A percentile compares a stretch with the other conserved stretches of the same genome.
phyloP scores from a whole-genome alignment of 2,797 vertebrate genomes.

The Acanthurus tractus region DNA sequence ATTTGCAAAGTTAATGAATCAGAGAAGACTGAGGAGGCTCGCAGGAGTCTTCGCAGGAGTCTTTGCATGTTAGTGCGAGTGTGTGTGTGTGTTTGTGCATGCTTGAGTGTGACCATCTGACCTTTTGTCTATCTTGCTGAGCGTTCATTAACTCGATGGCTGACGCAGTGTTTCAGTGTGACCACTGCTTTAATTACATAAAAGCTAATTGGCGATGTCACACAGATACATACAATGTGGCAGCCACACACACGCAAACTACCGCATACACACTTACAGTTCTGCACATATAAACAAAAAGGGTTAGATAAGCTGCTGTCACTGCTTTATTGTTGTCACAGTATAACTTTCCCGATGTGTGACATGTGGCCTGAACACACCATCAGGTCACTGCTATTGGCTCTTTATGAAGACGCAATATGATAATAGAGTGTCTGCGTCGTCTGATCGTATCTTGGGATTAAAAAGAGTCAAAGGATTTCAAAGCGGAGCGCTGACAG shows the following conservation, averaged over 20 bases:
- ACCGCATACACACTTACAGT: not conserved
- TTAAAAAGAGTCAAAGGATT: slow-evolving; percentile 36
- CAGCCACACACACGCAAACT: slow-evolving; percentile 1
- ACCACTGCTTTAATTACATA: slow-evolving; percentile 59
- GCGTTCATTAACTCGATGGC: slow-evolving; percentile 68
- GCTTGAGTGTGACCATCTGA: slow-evolving; percentile 43
- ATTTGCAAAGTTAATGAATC: slow-evolving; percentile 14
- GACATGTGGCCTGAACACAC: not conserved
- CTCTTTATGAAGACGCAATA: not conserved
- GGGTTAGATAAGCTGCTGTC: not conserved
- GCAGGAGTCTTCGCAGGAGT: slow-evolving; percentile 4
- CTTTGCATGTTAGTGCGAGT: not conserved
- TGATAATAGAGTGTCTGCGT: not conserved
- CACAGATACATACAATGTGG: slow-evolving; percentile 10
- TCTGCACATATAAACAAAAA: not conserved
- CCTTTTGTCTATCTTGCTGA: slow-evolving; percentile 69
- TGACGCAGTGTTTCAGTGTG: slow-evolving; percentile 44
- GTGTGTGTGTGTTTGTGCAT: not conserved
- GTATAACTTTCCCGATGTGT: not conserved
- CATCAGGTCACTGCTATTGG: not conserved
- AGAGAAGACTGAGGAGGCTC: slow-evolving; percentile 4
- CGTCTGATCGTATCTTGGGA: slow-evolving; percentile 36
- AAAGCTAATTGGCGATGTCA: slow-evolving; percentile 49
- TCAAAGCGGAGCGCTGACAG: slow-evolving; percentile 24
- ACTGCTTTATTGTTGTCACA: not conserved